Evolutionary conservation across 2,113 vertebrate genomes (phyloP).

Genomic region (Hippopotamus amphibius): DNA sequence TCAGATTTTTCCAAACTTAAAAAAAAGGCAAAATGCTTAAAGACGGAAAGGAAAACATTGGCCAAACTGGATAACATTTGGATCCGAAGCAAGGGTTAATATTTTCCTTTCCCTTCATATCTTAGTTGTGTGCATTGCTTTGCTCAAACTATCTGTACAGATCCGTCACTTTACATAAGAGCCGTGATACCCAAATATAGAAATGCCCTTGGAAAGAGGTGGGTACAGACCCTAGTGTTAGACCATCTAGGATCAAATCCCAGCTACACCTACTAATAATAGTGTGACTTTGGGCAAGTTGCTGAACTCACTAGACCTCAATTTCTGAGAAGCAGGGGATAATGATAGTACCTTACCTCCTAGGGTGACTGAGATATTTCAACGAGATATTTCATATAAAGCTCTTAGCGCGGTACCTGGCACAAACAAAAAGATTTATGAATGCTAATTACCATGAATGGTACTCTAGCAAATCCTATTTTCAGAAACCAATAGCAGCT

Average conservation of each 20-base stretch:
- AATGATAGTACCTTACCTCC: not conserved
- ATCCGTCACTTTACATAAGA: not conserved
- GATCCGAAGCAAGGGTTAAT: constrained; percentile 63
- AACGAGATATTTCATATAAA: not conserved
- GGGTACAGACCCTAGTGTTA: not conserved
- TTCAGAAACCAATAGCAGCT: not conserved
- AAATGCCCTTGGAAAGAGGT: not conserved
- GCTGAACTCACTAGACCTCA: not conserved
- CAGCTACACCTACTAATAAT: not conserved
- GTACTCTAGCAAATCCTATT: not conserved
- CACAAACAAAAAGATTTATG: not conserved
- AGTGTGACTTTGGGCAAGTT: not conserved
- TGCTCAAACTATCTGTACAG: constrained; percentile 73
- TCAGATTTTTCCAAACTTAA: constrained; percentile 47
- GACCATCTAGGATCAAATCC: not conserved
- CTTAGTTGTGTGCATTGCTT: constrained; percentile 68
- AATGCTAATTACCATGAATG: not conserved
- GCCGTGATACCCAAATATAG: not conserved
- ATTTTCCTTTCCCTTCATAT: constrained; percentile 71
- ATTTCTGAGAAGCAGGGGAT: not conserved
- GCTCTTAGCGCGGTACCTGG: not conserved
- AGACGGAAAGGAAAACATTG: constrained; percentile 47
- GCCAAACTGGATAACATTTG: constrained; percentile 62
- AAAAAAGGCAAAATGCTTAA: constrained; percentile 39
- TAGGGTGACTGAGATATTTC: not conserved